Percentiles rank a stretch among this genome's conserved stretches.
Conservation (phyloP, 2,113 vertebrate genomes). For the Boulengerochromis microlepis region DNA sequence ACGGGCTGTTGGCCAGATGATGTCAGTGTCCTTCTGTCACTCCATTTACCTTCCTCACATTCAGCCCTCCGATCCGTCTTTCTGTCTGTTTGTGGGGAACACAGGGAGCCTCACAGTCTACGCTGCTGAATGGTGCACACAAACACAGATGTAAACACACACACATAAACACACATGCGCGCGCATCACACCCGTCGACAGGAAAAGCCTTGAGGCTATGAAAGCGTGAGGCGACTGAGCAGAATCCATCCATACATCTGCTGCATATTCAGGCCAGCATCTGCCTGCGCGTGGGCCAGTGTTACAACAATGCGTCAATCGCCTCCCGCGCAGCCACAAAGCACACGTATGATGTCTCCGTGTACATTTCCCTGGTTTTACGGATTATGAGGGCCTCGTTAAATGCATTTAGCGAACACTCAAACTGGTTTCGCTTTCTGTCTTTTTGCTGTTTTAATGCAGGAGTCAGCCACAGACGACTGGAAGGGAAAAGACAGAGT, state of each 20-base stretch:
- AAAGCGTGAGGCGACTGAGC: conserved; percentile 24
- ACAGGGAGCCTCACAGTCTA: neutral
- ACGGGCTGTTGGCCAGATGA: conserved; percentile 34
- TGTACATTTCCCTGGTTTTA: neutral
- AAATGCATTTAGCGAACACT: neutral
- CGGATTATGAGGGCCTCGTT: accelerated
- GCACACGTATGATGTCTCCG: neutral
- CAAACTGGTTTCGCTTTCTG: neutral
- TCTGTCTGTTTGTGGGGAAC: neutral
- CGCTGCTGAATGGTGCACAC: neutral
- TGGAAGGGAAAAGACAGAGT: neutral
- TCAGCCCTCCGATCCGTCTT: neutral
- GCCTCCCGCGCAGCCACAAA: neutral
- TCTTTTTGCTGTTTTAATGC: neutral
- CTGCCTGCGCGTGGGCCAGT: neutral
- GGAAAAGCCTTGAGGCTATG: conserved; percentile 22
- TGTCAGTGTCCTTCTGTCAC: conserved; percentile 40
- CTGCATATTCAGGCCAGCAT: conserved; percentile 48
- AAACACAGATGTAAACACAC: neutral
- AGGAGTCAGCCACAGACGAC: neutral
- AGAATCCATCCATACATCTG: conserved; percentile 35
- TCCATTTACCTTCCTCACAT: neutral
- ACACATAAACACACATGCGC: neutral
- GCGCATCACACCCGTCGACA: neutral
- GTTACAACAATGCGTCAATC: neutral